Conservation (phyloP, 2,888 invertebrate genomes). For the Lumbricus terrestris region DNA sequence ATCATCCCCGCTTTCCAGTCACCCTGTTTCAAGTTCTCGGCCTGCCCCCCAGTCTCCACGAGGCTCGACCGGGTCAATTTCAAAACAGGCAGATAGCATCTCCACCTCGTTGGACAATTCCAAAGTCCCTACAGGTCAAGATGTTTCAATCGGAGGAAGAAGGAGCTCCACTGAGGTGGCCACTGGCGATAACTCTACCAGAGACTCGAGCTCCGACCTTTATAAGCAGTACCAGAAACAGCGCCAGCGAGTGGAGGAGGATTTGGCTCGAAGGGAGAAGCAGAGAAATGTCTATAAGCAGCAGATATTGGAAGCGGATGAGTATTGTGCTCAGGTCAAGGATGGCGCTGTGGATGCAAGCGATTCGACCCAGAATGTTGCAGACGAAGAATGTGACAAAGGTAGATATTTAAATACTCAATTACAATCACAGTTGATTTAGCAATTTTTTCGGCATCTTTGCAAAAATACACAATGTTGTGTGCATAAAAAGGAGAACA, state of each 20-base stretch:
- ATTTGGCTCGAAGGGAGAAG: conserved; percentile 37
- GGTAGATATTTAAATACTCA: not conserved
- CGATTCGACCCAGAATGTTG: not conserved
- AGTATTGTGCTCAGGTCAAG: conserved; percentile 13
- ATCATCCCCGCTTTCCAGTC: not conserved
- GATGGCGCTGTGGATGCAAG: not conserved
- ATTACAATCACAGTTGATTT: not conserved
- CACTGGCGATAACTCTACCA: conserved; percentile 57
- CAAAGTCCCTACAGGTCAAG: conserved; percentile 22
- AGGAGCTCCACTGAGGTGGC: not conserved
- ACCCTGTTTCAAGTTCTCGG: not conserved
- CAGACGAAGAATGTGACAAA: not conserved
- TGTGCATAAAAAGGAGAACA: not conserved
- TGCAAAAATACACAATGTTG: not conserved
- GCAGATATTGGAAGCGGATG: conserved; percentile 33
- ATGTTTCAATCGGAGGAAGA: conserved; percentile 34
- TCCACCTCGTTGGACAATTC: not conserved
- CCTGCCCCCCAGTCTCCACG: not conserved
- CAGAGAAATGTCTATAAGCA: conserved; percentile 29
- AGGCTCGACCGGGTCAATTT: not conserved
- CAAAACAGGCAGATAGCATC: not conserved
- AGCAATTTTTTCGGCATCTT: not conserved
- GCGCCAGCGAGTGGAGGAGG: conserved; percentile 48
- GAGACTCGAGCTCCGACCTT: conserved; percentile 72
- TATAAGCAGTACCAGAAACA: conserved; percentile 76